These are phyloP conservation scores for Dipodomys merriami DNA, from an alignment of 2,113 vertebrate species.

Conservation along the genomic window DNA sequence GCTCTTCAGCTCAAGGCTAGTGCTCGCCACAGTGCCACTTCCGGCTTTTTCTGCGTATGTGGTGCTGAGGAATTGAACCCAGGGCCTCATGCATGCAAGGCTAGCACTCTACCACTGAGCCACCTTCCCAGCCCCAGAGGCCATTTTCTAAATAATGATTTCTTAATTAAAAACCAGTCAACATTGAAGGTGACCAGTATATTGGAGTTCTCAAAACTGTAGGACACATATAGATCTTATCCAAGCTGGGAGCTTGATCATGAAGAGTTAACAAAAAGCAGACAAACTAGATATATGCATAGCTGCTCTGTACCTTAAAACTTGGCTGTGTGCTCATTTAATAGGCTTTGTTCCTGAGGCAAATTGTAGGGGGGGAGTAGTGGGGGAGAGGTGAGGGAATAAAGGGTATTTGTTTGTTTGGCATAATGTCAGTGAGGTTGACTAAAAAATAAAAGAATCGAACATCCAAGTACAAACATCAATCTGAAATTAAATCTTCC, in stretches of 20 bases:
- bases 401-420: neutral
- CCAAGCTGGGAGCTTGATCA: neutral
- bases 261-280: neutral
- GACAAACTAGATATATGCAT: accelerated
- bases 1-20: too few species aligned
- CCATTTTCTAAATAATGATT: too few species aligned
- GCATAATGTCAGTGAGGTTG: neutral
- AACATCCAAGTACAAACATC: conserved; percentile 35
- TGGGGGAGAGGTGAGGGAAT: neutral
- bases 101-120: too few species aligned
- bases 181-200: neutral
- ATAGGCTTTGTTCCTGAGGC: neutral
- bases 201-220: neutral
- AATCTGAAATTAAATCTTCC: conserved; percentile 73
- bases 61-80: too few species aligned
- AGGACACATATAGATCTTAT: neutral
- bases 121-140: too few species aligned
- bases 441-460: conserved; percentile 3
- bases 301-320: neutral
- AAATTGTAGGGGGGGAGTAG: neutral
- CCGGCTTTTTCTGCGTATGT: too few species aligned
- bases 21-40: too few species aligned
- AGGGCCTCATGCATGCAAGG: too few species aligned
- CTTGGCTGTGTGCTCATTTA: neutral
- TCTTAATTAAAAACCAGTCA: neutral